Percentiles rank a stretch among this genome's conserved stretches.
Conservation (phyloP, 1,140 invertebrate species). For the Acyrthosiphon pisum region DNA sequence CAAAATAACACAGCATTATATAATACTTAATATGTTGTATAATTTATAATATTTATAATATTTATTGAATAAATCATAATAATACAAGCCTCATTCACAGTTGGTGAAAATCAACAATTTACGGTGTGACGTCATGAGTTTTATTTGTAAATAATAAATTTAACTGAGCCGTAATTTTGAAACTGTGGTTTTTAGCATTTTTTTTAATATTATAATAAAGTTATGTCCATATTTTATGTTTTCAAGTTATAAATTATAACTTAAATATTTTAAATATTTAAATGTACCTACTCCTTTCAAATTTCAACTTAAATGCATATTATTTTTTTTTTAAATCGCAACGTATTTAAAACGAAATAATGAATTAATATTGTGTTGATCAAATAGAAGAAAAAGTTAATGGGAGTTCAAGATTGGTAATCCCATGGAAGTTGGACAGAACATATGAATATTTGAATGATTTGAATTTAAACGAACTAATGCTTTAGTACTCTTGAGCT, state of each 20-base stretch:
- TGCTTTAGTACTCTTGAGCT: neutral
- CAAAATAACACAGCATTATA: neutral
- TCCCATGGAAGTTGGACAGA: neutral
- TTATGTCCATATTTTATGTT: neutral
- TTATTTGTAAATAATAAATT: too few relatives aligned
- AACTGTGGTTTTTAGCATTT: neutral
- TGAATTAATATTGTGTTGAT: neutral
- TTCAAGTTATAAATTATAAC: neutral
- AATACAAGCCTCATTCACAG: too few relatives aligned
- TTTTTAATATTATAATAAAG: neutral
- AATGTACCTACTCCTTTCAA: neutral
- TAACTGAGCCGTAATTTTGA: neutral
- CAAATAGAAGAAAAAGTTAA: neutral
- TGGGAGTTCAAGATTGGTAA: neutral
- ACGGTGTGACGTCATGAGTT: neutral
- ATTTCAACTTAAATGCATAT: neutral
- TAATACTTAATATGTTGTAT: too few relatives aligned
- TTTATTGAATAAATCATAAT: too few relatives aligned
- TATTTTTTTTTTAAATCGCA: too few relatives aligned
- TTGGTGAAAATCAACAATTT: neutral
- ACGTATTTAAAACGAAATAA: too few relatives aligned
- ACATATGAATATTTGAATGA: constrained; percentile 1
- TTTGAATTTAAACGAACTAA: neutral
- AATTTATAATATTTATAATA: too few relatives aligned
- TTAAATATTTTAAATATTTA: neutral